Evolutionary conservation across 1,140 invertebrate species (phyloP).

Genomic region (Alviniconcha marisindica): DNA sequence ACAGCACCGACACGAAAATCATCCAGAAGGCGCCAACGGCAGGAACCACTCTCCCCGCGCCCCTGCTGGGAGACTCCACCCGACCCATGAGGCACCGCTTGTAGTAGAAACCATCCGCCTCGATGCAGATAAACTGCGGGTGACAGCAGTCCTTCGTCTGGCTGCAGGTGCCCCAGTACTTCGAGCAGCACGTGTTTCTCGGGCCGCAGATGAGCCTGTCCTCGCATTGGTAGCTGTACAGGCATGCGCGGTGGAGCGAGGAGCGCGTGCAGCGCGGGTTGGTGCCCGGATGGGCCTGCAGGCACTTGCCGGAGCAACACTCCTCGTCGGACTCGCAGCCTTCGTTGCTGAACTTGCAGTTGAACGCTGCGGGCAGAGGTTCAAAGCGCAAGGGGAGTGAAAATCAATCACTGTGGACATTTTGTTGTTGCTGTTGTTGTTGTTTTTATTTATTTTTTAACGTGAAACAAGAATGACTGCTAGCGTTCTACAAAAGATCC

Average conservation of each 20-base stretch:
- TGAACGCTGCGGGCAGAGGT: slow-evolving; percentile 35
- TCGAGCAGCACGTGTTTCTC: slow-evolving; percentile 58
- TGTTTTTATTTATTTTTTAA: not conserved
- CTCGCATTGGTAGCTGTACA: slow-evolving; percentile 63
- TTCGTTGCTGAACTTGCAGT: slow-evolving; percentile 66
- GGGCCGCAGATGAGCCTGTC: slow-evolving; percentile 52
- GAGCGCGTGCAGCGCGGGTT: slow-evolving; percentile 60
- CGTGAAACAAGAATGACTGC: too few species aligned
- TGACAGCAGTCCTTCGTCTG: slow-evolving; percentile 53
- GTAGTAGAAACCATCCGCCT: slow-evolving; percentile 54
- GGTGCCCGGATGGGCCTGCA: slow-evolving; percentile 59
- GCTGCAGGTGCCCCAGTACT: slow-evolving; percentile 59
- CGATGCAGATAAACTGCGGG: slow-evolving; percentile 35
- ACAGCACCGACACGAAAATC: not conserved
- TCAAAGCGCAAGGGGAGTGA: not conserved
- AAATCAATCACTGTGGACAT: not conserved
- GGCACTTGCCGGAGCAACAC: slow-evolving; percentile 59
- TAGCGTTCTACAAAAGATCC: too few species aligned
- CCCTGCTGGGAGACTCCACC: not conserved
- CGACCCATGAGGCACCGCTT: slow-evolving; percentile 50
- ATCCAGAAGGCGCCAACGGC: too few species aligned
- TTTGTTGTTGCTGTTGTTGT: too few species aligned
- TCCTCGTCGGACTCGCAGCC: slow-evolving; percentile 50
- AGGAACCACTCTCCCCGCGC: not conserved
- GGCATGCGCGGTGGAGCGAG: slow-evolving; percentile 49